Base-by-base conservation (phyloP, 2,888 invertebrate species). In the Leptinotarsa juncta region DNA sequence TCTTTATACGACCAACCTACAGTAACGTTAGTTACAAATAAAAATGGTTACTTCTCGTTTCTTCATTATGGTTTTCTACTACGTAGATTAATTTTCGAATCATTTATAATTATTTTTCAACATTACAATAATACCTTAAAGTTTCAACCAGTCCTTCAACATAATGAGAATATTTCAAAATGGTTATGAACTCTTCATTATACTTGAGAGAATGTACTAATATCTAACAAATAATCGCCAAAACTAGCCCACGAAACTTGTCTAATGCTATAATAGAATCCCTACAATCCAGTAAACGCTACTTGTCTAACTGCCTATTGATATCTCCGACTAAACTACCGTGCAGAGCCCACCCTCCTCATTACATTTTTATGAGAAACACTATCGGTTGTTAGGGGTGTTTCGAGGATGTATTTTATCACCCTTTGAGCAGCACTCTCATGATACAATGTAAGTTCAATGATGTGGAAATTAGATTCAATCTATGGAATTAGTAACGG, bases 231-330 rank as follows among this genome's bases (percentile, higher is more conserved):
- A 57, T 0, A 42, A 10, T 7, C 18, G 18, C 57, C 20, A 14
- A 20, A 20, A 57, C 18, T 57, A 57, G 14, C 57, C 57, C 57
- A 23, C 1, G 4, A 57, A 57, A 57, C 20, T 57, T 4, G 2
- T 14, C 23, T 57, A 23, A 57, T 57, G 12, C n/a, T 3, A 15
- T 20, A 4, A 5, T 7, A 57, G 2, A 0, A 62, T 12, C 26
- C 62, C 14, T 57, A 23, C 0, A 62, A 42, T 62, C 62, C 3
- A 26, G 7, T 42, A n/a, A 32, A n/a, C 26, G 77, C 74, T 78
- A 32, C 74, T 75, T n/a, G 72, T 55, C 66, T 77, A 53, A 71
- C 60, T 65, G 71, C 60, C 53, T 55, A 67, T 79, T 73, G 73
- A 68, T 53, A 49, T 78, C 73, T 57, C 74, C 66, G 49, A 16